A percentile compares a stretch with the other conserved stretches of the same genome.
These are phyloP conservation scores for Protaetia brevitarsis DNA, from an alignment of 1,140 invertebrate genomes.

Conservation along the genomic window DNA sequence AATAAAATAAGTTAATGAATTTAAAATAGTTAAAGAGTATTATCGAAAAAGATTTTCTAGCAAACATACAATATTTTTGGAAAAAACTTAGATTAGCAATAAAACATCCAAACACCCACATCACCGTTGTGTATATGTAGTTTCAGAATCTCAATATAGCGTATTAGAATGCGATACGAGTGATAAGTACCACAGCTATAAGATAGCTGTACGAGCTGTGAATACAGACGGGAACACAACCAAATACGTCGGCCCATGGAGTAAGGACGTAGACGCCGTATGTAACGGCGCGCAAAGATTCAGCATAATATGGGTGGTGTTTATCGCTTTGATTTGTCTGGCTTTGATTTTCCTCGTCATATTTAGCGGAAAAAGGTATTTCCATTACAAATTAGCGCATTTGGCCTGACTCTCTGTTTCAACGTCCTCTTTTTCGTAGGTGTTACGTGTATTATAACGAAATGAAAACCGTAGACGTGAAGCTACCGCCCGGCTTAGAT, in stretches of 20 bases:
- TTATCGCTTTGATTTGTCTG: not conserved
- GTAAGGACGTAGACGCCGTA: conserved; percentile 35
- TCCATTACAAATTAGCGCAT: not conserved
- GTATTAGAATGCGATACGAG: not conserved
- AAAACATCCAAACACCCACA: too few species aligned
- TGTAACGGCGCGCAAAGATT: not conserved
- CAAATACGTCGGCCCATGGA: conserved; percentile 53
- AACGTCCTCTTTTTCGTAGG: conserved; percentile 45
- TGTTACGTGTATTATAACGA: conserved; percentile 52
- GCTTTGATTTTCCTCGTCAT: not conserved
- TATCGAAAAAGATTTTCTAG: too few species aligned
- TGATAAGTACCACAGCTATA: not conserved
- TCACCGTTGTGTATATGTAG: not conserved
- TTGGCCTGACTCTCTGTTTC: not conserved
- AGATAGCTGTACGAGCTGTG: conserved; percentile 37
- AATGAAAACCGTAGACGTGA: conserved; percentile 56
- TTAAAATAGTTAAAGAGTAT: too few species aligned
- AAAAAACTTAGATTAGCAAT: too few species aligned
- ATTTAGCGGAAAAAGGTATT: not conserved
- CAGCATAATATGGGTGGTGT: not conserved
- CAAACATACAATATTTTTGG: too few species aligned
- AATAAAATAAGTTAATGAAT: too few species aligned
- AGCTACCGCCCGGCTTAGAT: conserved; percentile 55
- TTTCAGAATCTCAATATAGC: not conserved
- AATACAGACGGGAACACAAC: conserved; percentile 32